Conservation (phyloP, 2,113 vertebrate species). For the Corythoichthys intestinalis region DNA sequence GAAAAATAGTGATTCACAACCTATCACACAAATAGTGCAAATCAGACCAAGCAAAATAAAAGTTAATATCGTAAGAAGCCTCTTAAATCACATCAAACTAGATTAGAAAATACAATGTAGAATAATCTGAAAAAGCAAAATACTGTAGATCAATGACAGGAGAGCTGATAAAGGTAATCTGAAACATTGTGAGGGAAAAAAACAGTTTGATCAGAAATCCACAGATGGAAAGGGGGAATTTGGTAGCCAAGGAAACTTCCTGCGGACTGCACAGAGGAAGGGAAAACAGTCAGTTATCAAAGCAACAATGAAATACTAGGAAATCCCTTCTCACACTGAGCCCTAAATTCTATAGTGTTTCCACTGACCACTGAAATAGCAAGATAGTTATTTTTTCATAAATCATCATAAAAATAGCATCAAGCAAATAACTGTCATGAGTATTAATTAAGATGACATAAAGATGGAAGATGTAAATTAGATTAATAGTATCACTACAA, state of each 20-base stretch:
- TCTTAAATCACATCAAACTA: constrained; percentile 30
- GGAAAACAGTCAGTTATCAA: constrained; percentile 64
- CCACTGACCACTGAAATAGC: constrained; percentile 2
- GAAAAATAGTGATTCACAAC: constrained; percentile 34
- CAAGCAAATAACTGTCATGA: constrained; percentile 1
- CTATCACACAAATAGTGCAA: constrained; percentile 52
- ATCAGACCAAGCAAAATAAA: constrained; percentile 40
- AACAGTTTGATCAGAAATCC: constrained; percentile 58
- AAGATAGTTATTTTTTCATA: not conserved
- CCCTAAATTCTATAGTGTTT: constrained; percentile 14
- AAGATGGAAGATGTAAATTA: constrained; percentile 38
- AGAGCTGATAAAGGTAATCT: constrained; percentile 53
- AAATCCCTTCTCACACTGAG: constrained; percentile 34
- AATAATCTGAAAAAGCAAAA: constrained; percentile 61
- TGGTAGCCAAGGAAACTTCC: constrained; percentile 55
- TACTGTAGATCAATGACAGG: constrained; percentile 36
- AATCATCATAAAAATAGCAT: not conserved
- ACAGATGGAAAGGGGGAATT: constrained; percentile 54
- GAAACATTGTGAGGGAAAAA: constrained; percentile 51
- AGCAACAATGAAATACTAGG: constrained; percentile 54
- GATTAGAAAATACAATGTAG: constrained; percentile 17
- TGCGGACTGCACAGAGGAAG: constrained; percentile 72
- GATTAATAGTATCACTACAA: not conserved
- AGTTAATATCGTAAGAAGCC: constrained; percentile 29
- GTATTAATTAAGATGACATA: constrained; percentile 34